Evolutionary conservation across 2,888 invertebrate species (phyloP).

Genomic region (Subacronicta megacephala): DNA sequence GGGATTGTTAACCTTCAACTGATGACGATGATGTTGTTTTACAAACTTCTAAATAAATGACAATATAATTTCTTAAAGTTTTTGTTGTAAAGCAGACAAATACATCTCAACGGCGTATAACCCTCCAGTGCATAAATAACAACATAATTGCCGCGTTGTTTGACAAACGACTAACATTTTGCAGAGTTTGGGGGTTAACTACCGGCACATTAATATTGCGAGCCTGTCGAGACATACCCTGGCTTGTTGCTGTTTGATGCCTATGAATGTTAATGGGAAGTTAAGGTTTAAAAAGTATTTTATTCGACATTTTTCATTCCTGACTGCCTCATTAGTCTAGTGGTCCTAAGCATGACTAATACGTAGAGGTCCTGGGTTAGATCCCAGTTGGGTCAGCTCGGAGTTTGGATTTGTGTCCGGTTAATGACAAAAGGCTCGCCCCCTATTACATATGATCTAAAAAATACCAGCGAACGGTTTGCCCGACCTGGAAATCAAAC

Average conservation of each 20-base stretch:
- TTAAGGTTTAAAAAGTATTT: slow-evolving; percentile 27
- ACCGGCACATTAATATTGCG: slow-evolving; percentile 53
- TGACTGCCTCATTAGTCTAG: too few relatives aligned
- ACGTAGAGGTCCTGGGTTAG: too few relatives aligned
- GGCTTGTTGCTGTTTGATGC: slow-evolving; percentile 43
- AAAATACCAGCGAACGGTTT: too few relatives aligned
- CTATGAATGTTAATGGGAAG: slow-evolving; percentile 31
- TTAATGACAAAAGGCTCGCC: too few relatives aligned
- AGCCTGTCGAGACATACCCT: slow-evolving; percentile 41
- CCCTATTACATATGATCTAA: too few relatives aligned
- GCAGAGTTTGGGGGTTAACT: slow-evolving; percentile 69
- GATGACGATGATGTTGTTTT: not conserved
- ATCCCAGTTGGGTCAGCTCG: too few relatives aligned
- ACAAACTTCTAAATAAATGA: not conserved
- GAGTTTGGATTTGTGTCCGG: too few relatives aligned
- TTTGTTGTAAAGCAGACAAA: slow-evolving; percentile 54
- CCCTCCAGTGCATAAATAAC: slow-evolving; percentile 81
- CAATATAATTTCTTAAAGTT: slow-evolving; percentile 34
- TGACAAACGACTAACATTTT: slow-evolving; percentile 81
- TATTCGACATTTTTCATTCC: too few relatives aligned
- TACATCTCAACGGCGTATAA: slow-evolving; percentile 71
- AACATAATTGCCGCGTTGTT: slow-evolving; percentile 81
- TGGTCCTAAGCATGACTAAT: too few relatives aligned
- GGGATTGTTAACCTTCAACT: not conserved
- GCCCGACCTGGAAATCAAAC: too few relatives aligned